Evolutionary conservation across 2,888 invertebrate genomes (phyloP), one percentile per base, ranked within the genome.

Genomic region (Metopia argyrocephala): DNA sequence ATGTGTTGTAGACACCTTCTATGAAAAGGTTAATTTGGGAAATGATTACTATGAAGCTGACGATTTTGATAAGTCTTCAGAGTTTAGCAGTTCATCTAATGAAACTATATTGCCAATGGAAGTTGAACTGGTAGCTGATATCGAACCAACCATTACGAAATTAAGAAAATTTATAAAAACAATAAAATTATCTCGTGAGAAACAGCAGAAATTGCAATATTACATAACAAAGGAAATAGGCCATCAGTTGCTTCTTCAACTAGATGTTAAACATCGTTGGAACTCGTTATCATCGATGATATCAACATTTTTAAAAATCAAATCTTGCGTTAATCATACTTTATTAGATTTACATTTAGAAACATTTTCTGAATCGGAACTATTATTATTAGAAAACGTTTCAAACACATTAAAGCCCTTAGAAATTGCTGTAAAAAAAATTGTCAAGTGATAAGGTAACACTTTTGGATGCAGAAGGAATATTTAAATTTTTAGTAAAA

Each of bases 1-100:
- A 5, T 31, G 21, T 21, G 65, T 66, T 25, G 48, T 64, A 15
- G 64, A 64, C 9, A 48, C 25, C 12, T 12, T 64, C 23, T 64
- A 64, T 21, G 20, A 50, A 18, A 50, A 50, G 9, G 18, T 50
- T 18, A 18, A 5, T 18, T 50, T 18, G 12, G 3, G 12, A n/a
- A n/a, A n/a, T n/a, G n/a, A n/a, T n/a, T n/a, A n/a, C n/a, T n/a
- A n/a, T n/a, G n/a, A 38, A 38, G 38, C 50, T n/a, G 18, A 50
- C 20, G 12, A 50, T 50, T 50, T 21, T 18, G 20, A 50, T n/a
- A 18, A 50, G n/a, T n/a, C n/a, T 50, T 50, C 50, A 6, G 50
- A 50, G 12, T 50, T 18, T 38, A 38, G 38, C 38, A 38, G 6
- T 38, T 5, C 38, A 38, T 38, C 38, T 12, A 38, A 38, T 38